phyloP scores from a whole-genome alignment of 2,113 vertebrate species.

The Genyomyrus donnyi region DNA sequence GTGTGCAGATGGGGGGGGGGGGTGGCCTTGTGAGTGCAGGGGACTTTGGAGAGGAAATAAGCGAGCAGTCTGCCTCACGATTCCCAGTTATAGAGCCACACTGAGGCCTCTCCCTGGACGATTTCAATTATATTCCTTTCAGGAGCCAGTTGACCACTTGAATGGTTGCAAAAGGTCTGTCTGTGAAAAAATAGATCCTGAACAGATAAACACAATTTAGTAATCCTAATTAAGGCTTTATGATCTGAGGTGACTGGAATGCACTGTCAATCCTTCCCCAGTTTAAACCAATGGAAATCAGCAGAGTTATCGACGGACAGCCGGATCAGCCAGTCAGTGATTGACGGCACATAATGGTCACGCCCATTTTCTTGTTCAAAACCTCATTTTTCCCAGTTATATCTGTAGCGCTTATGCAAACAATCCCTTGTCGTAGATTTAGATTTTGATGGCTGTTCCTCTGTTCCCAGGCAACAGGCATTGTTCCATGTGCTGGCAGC shows the following conservation, averaged over 20 bases:
- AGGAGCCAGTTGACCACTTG: neutral
- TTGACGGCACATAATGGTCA: neutral
- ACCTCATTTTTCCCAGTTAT: neutral
- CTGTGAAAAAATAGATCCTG: neutral
- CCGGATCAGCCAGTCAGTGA: neutral
- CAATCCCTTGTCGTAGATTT: neutral
- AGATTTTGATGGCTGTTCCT: neutral
- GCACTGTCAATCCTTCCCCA: neutral
- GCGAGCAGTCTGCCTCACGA: neutral
- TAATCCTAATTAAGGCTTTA: neutral
- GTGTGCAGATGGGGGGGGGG: neutral
- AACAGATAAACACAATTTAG: neutral
- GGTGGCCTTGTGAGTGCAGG: neutral
- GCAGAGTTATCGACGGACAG: neutral
- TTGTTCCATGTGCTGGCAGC: slow-evolving; percentile 84
- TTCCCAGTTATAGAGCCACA: neutral
- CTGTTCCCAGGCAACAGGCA: slow-evolving; percentile 72
- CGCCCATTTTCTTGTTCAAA: neutral
- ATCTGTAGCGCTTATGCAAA: neutral
- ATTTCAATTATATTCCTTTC: neutral
- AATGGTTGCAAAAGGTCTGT: neutral
- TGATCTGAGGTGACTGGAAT: neutral
- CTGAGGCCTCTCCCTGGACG: neutral
- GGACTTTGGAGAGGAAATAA: neutral
- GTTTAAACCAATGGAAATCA: neutral